These are phyloP conservation scores for Steinernema carpocapsae DNA, from an alignment of 2,888 invertebrate genomes.

Conservation along the genomic window DNA sequence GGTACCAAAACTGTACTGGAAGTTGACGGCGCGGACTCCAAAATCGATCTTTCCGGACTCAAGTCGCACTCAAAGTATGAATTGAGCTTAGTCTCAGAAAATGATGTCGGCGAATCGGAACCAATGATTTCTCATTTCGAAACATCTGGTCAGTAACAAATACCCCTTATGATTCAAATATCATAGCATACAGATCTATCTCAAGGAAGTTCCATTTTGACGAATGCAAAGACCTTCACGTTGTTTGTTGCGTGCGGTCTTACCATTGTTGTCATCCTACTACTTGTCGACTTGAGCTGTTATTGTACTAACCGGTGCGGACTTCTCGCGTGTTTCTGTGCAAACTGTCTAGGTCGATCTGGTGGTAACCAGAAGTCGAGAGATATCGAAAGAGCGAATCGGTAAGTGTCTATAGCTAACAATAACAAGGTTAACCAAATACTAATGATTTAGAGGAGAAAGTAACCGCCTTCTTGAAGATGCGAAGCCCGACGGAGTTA, in stretches of 20 bases:
- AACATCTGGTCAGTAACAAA: slow-evolving; percentile 1
- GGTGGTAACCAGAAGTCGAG: slow-evolving; percentile 1
- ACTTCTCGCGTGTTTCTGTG: slow-evolving; percentile 6
- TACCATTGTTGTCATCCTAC: neutral
- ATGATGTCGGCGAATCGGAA: neutral
- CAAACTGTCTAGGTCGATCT: slow-evolving; percentile 14
- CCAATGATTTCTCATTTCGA: neutral
- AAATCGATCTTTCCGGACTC: slow-evolving; percentile 19
- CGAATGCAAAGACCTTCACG: neutral
- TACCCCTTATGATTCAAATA: neutral
- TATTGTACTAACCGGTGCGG: slow-evolving; percentile 20
- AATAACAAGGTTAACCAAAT: neutral
- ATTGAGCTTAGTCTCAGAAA: neutral
- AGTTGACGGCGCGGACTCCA: slow-evolving; percentile 11
- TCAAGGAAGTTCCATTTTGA: neutral
- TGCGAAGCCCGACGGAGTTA: neutral
- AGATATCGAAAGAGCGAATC: slow-evolving; percentile 13
- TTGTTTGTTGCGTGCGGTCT: neutral
- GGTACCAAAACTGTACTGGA: neutral
- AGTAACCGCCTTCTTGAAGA: slow-evolving; percentile 12
- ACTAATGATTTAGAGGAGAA: neutral
- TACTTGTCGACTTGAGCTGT: slow-evolving; percentile 9
- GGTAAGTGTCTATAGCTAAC: neutral
- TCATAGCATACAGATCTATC: neutral
- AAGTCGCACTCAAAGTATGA: neutral